Base-by-base conservation (phyloP, 2,113 vertebrate species). In the Hipposideros armiger region DNA sequence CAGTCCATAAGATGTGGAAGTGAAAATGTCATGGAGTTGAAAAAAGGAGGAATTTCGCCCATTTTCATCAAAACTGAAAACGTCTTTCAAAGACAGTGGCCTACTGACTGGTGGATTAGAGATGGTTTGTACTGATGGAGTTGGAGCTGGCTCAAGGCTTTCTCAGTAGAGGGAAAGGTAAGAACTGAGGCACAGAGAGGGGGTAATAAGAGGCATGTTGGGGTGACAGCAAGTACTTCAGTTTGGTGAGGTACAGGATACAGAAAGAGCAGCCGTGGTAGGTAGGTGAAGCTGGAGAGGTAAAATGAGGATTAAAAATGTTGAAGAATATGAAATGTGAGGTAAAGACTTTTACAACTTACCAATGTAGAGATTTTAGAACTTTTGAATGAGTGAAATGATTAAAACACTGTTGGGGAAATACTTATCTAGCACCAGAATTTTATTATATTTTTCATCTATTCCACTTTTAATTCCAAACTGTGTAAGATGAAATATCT, bases 61-160 rank as follows among this genome's bases (percentile, higher is more conserved):
- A 50, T 64, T 92, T 92, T 94, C 58, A 70, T 78, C 36, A 83
- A 89, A 95, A 83, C 22, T 47, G 22, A 69, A 70, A 90, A 24
- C 36, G 6, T 74, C 42, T 74, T 32, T 73, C 47, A 64, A 83
- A 58, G 13, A 69, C 88, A 76, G 4, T 56, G 40, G 13, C 52
- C 13, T 50, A 19, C 52, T 58, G 13, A 60, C 14, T 58, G 54
- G 7, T 13, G 42, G 28, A n/a, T 70, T 70, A 60, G 2, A 30
- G 58, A 15, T 30, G 15, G 14, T 66, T 93, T 82, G 2, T 19
- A 50, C 26, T 95, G 64, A 58, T 78, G 17, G 19, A 30, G 26
- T 28, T 52, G 40, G 24, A 92, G 17, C 1, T 69, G 56, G 4
- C 11, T 92, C 42, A 42, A 76, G 66, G 14, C 15, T 66, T 14